Evolutionary conservation across 2,797 vertebrate species (phyloP).

Genomic region (Gymnopithys bicolor): DNA sequence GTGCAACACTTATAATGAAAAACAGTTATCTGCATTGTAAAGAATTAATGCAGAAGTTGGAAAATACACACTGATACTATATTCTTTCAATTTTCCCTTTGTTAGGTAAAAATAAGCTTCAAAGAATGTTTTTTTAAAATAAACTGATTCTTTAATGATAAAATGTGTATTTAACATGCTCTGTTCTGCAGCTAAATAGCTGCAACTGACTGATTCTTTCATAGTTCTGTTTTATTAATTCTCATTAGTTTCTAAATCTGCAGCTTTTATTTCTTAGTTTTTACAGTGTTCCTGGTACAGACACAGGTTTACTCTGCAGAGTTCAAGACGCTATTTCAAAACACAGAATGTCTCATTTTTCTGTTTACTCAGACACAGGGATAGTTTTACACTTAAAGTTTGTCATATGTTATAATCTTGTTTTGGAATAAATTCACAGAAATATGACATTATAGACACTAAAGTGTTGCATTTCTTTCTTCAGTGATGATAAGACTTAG

Average conservation of each 20-base stretch:
- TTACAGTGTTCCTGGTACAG: background rate
- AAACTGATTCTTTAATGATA: background rate
- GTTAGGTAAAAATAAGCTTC: background rate
- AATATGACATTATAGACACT: background rate
- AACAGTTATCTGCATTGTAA: background rate
- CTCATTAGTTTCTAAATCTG: background rate
- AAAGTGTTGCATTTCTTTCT: background rate
- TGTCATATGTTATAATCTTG: background rate
- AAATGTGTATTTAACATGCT: background rate
- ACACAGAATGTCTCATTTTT: background rate
- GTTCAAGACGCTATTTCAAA: background rate
- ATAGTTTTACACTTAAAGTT: background rate
- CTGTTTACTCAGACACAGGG: background rate
- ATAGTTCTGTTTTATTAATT: background rate
- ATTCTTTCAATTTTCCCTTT: background rate
- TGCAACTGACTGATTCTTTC: background rate
- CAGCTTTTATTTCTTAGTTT: constrained; percentile 2
- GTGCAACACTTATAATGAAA: background rate
- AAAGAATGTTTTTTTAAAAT: background rate
- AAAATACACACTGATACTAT: background rate
- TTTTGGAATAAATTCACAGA: background rate
- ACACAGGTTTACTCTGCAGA: background rate
- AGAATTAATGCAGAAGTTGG: background rate
- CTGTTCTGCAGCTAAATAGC: background rate
- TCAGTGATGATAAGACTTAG: background rate